phyloP scores from a whole-genome alignment of 2,888 invertebrate genomes.

The Cepaea hortensis region DNA sequence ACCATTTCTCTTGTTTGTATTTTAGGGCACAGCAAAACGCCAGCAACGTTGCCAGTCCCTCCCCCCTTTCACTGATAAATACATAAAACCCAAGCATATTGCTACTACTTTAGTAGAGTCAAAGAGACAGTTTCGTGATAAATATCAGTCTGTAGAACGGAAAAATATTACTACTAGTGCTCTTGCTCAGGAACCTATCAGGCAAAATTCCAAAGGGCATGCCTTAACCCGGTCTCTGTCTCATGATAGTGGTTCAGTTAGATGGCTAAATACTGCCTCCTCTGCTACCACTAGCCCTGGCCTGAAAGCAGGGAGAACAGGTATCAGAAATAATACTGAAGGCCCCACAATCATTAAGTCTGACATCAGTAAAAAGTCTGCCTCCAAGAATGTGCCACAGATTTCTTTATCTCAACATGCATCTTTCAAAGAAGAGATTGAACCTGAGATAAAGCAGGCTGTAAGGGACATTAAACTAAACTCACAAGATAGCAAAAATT shows the following conservation, averaged over 20 bases:
- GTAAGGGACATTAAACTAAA: background rate
- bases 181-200: background rate
- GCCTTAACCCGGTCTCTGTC: constrained; percentile 12
- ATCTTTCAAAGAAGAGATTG: background rate
- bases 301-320: background rate
- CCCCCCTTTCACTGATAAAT: constrained; percentile 30
- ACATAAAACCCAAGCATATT: constrained; percentile 19
- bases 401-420: background rate
- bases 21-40: constrained; percentile 30
- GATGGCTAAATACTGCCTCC: background rate
- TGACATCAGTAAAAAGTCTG: background rate
- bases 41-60: constrained; percentile 39
- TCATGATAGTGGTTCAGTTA: constrained; percentile 16
- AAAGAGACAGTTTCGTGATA: constrained; percentile 4
- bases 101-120: constrained; percentile 24
- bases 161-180: background rate
- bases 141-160: constrained; percentile 27
- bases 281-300: background rate
- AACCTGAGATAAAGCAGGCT: background rate
- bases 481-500: constrained; percentile 4
- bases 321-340: background rate
- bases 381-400: background rate
- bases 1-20: constrained; percentile 12
- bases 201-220: constrained; percentile 4
- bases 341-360: background rate